Conservation (phyloP, 2,113 vertebrate genomes). For the Petrocephalus microphthalmus region DNA sequence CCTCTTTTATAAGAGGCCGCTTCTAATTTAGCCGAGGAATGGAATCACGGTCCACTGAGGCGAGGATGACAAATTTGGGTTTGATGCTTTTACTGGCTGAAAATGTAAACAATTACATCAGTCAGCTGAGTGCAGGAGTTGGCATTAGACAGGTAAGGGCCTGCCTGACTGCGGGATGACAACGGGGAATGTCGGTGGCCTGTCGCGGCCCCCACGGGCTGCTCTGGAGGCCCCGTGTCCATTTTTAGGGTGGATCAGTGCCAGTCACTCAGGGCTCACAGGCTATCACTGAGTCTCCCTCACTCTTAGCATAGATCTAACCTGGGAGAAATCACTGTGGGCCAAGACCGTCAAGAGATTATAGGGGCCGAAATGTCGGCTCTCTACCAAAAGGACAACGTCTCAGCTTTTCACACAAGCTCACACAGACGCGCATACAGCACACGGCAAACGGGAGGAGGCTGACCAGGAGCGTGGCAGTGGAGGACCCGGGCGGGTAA, state of each 20-base stretch:
- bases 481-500: no score
- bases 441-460: neutral
- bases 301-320: neutral
- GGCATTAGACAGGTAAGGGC: conserved; percentile 9
- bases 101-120: conserved; percentile 12
- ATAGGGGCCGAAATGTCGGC: neutral
- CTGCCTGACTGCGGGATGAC: neutral
- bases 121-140: neutral
- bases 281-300: neutral
- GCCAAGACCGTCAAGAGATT: neutral
- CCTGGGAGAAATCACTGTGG: neutral
- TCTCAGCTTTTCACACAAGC: neutral
- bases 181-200: neutral
- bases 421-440: neutral
- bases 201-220: neutral
- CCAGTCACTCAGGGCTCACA: neutral
- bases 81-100: neutral
- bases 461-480: no score
- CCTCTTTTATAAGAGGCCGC: neutral
- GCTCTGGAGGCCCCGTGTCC: neutral
- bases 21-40: neutral
- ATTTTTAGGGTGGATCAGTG: neutral
- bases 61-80: neutral
- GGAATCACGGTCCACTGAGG: neutral
- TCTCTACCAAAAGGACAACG: neutral